Percentiles rank a stretch among this genome's conserved stretches.
Evolutionary conservation across 1,140 invertebrate species (phyloP).

Genomic region (Bombus turneri): DNA sequence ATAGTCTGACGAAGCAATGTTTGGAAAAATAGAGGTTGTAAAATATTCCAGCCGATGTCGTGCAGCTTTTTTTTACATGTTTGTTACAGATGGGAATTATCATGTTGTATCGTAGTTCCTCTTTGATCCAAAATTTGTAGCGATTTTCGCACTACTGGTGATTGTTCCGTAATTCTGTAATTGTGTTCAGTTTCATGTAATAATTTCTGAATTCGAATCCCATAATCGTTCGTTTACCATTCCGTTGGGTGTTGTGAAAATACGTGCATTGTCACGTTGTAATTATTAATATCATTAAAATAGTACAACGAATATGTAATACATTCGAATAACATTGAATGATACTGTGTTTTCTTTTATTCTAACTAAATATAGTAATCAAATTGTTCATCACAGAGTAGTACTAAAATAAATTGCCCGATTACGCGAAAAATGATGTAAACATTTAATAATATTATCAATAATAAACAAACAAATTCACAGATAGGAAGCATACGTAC

Average conservation of each 20-base stretch:
- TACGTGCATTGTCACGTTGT: neutral
- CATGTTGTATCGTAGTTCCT: neutral
- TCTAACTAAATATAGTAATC: neutral
- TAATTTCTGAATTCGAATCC: neutral
- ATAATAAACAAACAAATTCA: too few relatives aligned
- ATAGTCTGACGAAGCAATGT: neutral
- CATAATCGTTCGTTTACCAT: neutral
- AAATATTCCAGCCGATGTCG: neutral
- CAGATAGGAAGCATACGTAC: too few relatives aligned
- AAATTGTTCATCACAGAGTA: too few relatives aligned
- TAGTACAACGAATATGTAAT: neutral
- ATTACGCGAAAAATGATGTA: too few relatives aligned
- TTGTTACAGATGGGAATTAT: neutral
- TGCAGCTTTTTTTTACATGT: neutral
- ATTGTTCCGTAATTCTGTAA: neutral
- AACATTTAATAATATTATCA: too few relatives aligned
- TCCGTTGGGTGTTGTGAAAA: neutral
- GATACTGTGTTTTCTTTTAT: neutral
- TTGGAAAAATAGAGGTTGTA: neutral
- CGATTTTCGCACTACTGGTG: neutral
- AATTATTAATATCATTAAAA: neutral
- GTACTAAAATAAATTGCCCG: too few relatives aligned
- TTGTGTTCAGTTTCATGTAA: neutral
- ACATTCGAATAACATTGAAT: too few relatives aligned
- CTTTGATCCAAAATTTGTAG: neutral